A percentile compares a stretch with the other conserved stretches of the same genome.
Conservation (phyloP, 2,113 vertebrate species). For the Pseudonaja textilis region DNA sequence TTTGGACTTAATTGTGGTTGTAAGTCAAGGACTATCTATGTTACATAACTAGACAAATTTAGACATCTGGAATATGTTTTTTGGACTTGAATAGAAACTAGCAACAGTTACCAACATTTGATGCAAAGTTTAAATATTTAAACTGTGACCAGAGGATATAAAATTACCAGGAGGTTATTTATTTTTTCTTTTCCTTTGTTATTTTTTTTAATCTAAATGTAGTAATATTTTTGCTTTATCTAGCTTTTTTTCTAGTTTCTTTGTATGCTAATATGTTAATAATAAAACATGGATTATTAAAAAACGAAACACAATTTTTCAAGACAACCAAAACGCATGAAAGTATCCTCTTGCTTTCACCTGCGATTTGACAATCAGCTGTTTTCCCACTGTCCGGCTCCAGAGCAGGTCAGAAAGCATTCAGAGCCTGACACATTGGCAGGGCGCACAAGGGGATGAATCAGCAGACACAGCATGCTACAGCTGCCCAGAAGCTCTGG, state of each 20-base stretch:
- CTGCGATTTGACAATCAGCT: too few relatives aligned
- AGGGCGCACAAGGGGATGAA: too few relatives aligned
- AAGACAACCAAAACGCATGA: not conserved
- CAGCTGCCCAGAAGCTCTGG: too few relatives aligned
- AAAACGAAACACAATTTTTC: not conserved
- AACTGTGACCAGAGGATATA: not conserved
- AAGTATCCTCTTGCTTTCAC: not conserved
- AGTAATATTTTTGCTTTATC: not conserved
- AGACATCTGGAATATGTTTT: not conserved
- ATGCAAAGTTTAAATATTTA: not conserved
- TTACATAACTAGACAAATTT: not conserved
- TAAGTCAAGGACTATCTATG: not conserved
- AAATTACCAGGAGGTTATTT: not conserved
- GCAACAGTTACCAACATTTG: not conserved
- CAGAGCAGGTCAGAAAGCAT: too few relatives aligned
- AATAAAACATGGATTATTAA: not conserved
- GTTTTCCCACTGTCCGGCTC: too few relatives aligned
- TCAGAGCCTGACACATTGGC: too few relatives aligned
- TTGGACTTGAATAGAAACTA: not conserved
- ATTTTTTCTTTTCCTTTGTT: not conserved
- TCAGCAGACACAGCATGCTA: too few relatives aligned
- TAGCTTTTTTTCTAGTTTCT: not conserved
- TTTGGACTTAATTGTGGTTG: not conserved
- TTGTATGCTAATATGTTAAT: not conserved
- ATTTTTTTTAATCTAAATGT: not conserved